A percentile compares a stretch with the other conserved stretches of the same genome.
Evolutionary conservation across 2,113 vertebrate species (phyloP).

Genomic region (Pedionomus torquatus): DNA sequence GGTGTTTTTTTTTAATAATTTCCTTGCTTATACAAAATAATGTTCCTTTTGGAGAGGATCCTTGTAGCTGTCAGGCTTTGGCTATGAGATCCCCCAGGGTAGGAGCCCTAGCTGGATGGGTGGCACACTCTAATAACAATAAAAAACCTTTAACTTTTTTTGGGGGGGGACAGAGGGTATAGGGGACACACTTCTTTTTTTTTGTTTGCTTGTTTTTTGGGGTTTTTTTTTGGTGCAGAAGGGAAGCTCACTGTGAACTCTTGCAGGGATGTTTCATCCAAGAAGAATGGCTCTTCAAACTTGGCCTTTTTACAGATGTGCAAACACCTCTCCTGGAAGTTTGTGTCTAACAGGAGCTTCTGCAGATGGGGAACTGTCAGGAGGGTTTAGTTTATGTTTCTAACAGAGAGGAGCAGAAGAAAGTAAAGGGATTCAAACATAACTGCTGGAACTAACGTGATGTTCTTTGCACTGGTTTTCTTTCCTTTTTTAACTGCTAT

Average conservation of each 20-base stretch:
- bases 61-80: background rate
- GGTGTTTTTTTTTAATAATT: background rate
- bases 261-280: background rate
- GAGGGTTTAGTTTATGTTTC: conserved; percentile 3
- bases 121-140: background rate
- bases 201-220: too few relatives aligned
- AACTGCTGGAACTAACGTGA: background rate
- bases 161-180: background rate
- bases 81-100: background rate
- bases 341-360: background rate
- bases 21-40: background rate
- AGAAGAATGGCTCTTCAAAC: conserved; percentile 4
- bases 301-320: background rate
- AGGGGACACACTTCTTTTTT: too few relatives aligned
- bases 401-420: background rate
- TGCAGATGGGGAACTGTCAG: background rate
- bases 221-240: too few relatives aligned
- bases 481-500: background rate
- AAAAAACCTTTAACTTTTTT: background rate
- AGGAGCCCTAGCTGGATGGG: background rate
- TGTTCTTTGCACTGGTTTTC: background rate
- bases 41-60: background rate
- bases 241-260: background rate
- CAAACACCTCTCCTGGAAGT: background rate
- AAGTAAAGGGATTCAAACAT: background rate